A percentile compares a stretch with the other conserved stretches of the same genome.
Conservation (phyloP, 1,140 invertebrate genomes). For the Drosophila repleta region DNA sequence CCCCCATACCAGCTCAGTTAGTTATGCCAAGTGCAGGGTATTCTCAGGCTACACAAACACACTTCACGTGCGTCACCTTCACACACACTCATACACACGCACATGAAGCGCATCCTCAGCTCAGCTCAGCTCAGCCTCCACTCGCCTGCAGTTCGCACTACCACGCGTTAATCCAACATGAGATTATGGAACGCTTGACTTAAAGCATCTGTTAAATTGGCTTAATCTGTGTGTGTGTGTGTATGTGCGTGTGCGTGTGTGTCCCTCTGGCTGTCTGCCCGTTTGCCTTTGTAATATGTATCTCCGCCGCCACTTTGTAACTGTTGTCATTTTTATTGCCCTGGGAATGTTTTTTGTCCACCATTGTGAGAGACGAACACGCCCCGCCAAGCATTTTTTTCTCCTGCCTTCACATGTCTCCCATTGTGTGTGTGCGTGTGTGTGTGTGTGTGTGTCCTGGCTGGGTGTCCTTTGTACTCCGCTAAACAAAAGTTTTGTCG, state of each 20-base stretch:
- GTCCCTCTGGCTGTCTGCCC: constrained; percentile 37
- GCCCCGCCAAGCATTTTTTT: constrained; percentile 56
- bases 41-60: background rate
- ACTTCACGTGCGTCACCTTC: constrained; percentile 40
- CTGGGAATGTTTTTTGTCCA: constrained; percentile 79
- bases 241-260: constrained; percentile 54
- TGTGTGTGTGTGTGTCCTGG: constrained; percentile 8
- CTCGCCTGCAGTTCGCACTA: constrained; percentile 56
- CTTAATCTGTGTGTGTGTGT: constrained; percentile 52
- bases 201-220: constrained; percentile 62
- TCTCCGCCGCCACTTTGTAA: constrained; percentile 78
- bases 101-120: constrained; percentile 1
- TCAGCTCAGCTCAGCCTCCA: constrained; percentile 2
- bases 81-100: background rate
- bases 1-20: too few relatives aligned
- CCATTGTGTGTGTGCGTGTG: constrained; percentile 21
- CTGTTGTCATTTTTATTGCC: constrained; percentile 82
- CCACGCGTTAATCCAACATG: constrained; percentile 66
- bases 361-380: constrained; percentile 60
- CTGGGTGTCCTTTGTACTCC: constrained; percentile 74
- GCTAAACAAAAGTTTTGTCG: constrained; percentile 75
- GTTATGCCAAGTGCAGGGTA: constrained; percentile 32
- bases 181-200: constrained; percentile 62
- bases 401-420: constrained; percentile 15
- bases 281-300: constrained; percentile 63